Base-by-base conservation (phyloP, 1,140 invertebrate species). In the Drosophila kurseongensis region DNA sequence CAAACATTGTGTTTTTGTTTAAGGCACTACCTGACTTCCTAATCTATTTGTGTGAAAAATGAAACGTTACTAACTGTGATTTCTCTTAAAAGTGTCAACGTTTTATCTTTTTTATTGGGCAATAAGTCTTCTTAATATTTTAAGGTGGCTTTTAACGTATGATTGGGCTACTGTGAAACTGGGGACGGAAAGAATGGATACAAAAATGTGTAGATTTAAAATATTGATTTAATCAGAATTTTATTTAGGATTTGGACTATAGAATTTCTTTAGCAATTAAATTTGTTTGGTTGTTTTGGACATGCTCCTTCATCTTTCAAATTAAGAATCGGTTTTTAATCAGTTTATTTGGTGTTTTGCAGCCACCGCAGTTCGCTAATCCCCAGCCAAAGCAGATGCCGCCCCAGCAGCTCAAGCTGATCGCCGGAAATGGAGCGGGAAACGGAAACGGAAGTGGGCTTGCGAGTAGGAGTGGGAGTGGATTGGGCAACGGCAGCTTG, bases 361-460 rank as follows among this genome's bases (percentile, higher is more conserved):
- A 93, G 93, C 92, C 93, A 44, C 93, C 93, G 16, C 81, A 92
- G 54, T 91, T 92, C 61, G 90, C 90, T 47, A 91, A 91, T 80
- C 61, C 73, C 8, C 75, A 82, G 48, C 69, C 67, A 13, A 57
- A 73, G 7, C 67, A 84, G 2, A 40, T 52, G 40, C 36, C 60
- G 23, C 23, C 54, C 9, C 44, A 59, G 16, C 41, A 54, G 27
- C 59, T 59, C n/a, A 78, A 77, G 44, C 80, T 72, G 5, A 23
- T 29, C 10, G 78, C 73, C n/a, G 59, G 55, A 48, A 80, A 72
- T 42, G 73, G 52, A 14, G 9, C 35, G n/a, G 14, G 35, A 14
- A 45, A 2, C 10, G 62, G 41, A 14, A 63, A n/a, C 13, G 59
- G 18, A 51, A 44, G 36, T 16, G 68, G 63, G 1, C 27, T 14